Percentiles rank a stretch among this genome's conserved stretches.
phyloP scores from a whole-genome alignment of 2,888 invertebrate genomes.

The Agonum fuliginosum region DNA sequence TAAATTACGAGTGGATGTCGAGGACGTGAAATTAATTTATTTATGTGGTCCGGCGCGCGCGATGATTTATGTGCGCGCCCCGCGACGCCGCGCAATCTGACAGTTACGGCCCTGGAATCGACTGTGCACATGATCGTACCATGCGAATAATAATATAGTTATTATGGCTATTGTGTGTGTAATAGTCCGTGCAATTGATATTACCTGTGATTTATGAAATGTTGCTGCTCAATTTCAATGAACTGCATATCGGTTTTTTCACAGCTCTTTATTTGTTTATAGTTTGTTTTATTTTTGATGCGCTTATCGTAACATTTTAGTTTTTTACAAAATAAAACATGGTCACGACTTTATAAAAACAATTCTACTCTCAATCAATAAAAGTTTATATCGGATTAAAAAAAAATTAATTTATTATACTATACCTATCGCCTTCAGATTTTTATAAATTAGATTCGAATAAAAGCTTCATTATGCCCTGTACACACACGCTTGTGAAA shows the following conservation, averaged over 20 bases:
- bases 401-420: too few species aligned
- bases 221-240: constrained; percentile 43
- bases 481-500: too few species aligned
- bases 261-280: constrained; percentile 31
- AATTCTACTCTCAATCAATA: neutral
- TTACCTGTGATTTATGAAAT: constrained; percentile 55
- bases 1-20: constrained; percentile 34
- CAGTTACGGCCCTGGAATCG: constrained; percentile 54
- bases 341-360: neutral
- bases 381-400: neutral
- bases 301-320: neutral
- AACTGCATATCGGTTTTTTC: constrained; percentile 41
- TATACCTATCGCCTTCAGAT: too few species aligned
- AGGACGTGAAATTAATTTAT: constrained; percentile 53
- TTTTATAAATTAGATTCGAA: too few species aligned
- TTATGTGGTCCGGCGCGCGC: constrained; percentile 48
- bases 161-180: constrained; percentile 57
- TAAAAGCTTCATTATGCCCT: too few species aligned
- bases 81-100: constrained; percentile 28
- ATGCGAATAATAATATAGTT: constrained; percentile 57
- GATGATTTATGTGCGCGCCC: constrained; percentile 25
- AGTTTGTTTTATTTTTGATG: constrained; percentile 22
- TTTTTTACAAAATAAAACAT: constrained; percentile 30
- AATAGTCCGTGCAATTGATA: constrained; percentile 50
- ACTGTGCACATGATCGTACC: constrained; percentile 19